Evolutionary conservation across 2,888 invertebrate genomes (phyloP).

Genomic region (Ochlodes sylvanus): DNA sequence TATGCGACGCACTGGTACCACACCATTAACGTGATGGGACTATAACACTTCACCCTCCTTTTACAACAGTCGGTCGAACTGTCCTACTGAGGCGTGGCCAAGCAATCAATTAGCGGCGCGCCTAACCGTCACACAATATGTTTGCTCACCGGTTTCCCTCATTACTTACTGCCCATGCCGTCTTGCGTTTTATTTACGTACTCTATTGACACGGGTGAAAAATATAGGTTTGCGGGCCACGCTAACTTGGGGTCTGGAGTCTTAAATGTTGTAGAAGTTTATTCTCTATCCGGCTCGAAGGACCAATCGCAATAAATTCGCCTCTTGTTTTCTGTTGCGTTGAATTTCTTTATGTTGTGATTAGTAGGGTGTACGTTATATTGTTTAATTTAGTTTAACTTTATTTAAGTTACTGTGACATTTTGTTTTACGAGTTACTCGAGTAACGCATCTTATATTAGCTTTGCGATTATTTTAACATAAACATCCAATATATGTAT

Average conservation of each 20-base stretch:
- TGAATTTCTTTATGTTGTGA: not conserved
- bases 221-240: constrained; percentile 36
- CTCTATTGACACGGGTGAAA: constrained; percentile 49
- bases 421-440: too few species aligned
- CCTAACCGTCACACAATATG: constrained; percentile 72
- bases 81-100: constrained; percentile 57
- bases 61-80: constrained; percentile 18
- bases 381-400: too few species aligned
- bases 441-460: too few species aligned
- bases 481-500: too few species aligned
- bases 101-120: constrained; percentile 77
- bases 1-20: not conserved
- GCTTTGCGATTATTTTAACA: too few species aligned
- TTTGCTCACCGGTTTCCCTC: constrained; percentile 71
- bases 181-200: constrained; percentile 53
- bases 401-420: too few species aligned
- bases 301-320: constrained; percentile 26
- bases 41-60: constrained; percentile 25
- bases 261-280: constrained; percentile 26
- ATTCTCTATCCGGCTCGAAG: constrained; percentile 26
- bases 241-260: constrained; percentile 10
- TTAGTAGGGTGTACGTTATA: not conserved
- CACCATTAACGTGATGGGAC: constrained; percentile 25
- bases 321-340: not conserved
- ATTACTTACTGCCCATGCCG: constrained; percentile 76